phyloP scores from a whole-genome alignment of 1,140 invertebrate genomes.

The Cyclina sinensis region DNA sequence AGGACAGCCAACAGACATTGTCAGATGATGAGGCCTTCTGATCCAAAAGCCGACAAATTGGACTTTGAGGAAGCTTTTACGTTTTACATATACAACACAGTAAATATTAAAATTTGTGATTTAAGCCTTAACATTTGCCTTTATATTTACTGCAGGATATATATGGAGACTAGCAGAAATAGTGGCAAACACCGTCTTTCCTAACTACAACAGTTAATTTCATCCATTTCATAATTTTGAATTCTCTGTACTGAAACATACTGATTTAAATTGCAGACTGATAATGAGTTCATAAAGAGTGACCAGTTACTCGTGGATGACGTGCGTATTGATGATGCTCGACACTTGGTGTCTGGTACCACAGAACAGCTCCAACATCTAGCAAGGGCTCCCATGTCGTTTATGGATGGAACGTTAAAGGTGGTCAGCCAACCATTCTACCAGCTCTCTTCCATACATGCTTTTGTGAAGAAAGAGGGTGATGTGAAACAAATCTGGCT shows the following conservation, averaged over 20 bases:
- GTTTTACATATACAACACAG: not conserved
- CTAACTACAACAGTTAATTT: no score
- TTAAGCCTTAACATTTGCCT: not conserved
- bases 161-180: not conserved
- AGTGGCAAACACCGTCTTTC: no score
- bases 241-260: no score
- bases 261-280: conserved; percentile 28
- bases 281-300: not conserved
- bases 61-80: not conserved
- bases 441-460: conserved; percentile 15
- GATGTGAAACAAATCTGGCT: not conserved
- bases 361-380: not conserved
- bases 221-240: no score
- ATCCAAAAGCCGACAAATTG: not conserved
- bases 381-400: not conserved
- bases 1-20: not conserved
- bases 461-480: conserved; percentile 14
- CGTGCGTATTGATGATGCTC: not conserved
- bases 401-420: conserved; percentile 17
- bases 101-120: not conserved
- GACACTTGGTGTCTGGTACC: not conserved
- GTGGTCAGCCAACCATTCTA: not conserved
- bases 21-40: no score
- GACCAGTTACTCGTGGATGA: conserved; percentile 4
- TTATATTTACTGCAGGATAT: not conserved